These are phyloP conservation scores for Carettochelys insculpta DNA, from an alignment of 2,113 vertebrate genomes.

Conservation along the genomic window DNA sequence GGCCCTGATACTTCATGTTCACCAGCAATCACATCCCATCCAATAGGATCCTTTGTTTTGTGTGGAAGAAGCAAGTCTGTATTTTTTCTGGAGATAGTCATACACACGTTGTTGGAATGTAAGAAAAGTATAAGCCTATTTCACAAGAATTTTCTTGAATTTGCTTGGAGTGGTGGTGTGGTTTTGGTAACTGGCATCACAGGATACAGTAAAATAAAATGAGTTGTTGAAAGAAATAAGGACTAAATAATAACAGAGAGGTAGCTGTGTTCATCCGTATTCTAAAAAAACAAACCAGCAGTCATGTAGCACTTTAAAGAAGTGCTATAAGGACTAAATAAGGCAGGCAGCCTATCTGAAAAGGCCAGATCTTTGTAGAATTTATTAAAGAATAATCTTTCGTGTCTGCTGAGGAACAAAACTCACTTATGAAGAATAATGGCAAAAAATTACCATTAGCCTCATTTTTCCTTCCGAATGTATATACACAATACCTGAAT, in stretches of 20 bases:
- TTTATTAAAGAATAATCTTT: background rate
- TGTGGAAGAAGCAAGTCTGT: background rate
- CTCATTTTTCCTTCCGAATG: background rate
- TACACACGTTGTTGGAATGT: background rate
- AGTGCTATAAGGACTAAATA: background rate
- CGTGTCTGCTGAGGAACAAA: background rate
- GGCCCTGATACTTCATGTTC: background rate
- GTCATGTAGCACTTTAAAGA: no score
- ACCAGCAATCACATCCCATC: background rate
- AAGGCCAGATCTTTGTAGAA: background rate
- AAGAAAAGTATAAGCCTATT: background rate
- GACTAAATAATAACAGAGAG: background rate
- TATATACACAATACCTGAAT: background rate
- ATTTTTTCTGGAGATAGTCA: no score
- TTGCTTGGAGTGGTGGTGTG: background rate
- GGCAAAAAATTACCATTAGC: background rate
- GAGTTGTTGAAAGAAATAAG: background rate
- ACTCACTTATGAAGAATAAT: background rate
- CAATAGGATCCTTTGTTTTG: background rate
- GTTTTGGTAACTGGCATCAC: background rate
- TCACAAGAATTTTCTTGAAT: background rate
- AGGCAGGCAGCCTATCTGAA: background rate
- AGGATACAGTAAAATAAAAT: background rate
- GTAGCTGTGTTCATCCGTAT: no score
- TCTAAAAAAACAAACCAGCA: no score